Percentiles rank a stretch among this genome's conserved stretches.
These are phyloP conservation scores for Nerophis ophidion DNA, from an alignment of 2,113 vertebrate genomes.

Conservation along the genomic window DNA sequence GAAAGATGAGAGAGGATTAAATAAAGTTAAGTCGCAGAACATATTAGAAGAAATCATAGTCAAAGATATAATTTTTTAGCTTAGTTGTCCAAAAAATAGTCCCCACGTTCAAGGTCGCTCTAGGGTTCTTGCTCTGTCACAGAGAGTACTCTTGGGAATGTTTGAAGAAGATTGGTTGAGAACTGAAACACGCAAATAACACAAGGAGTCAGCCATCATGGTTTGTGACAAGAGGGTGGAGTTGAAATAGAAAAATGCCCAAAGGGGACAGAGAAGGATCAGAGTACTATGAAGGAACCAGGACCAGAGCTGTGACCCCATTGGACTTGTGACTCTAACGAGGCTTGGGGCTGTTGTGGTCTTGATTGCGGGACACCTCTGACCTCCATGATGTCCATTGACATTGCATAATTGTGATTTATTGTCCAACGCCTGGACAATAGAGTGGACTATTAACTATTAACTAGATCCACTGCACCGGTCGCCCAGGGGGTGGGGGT, in stretches of 20 bases:
- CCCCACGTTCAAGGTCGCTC: too few relatives aligned
- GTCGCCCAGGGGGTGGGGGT: too few relatives aligned
- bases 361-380: not conserved
- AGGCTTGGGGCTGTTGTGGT: not conserved
- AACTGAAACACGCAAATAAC: not conserved
- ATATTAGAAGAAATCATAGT: too few relatives aligned
- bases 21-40: slow-evolving; percentile 5
- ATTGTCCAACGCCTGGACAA: not conserved
- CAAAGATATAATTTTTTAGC: too few relatives aligned
- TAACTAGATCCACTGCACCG: too few relatives aligned
- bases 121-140: too few relatives aligned
- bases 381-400: not conserved
- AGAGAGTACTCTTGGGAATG: not conserved
- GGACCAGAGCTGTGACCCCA: not conserved
- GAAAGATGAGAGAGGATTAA: slow-evolving; percentile 7
- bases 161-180: not conserved
- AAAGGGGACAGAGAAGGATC: not conserved
- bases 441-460: too few relatives aligned
- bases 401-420: not conserved
- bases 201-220: not conserved
- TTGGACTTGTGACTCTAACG: not conserved
- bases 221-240: not conserved
- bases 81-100: too few relatives aligned
- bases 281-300: not conserved
- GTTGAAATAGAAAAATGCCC: not conserved